Conservation (phyloP, 2,888 invertebrate genomes). For the Pardosa pseudoannulata region DNA sequence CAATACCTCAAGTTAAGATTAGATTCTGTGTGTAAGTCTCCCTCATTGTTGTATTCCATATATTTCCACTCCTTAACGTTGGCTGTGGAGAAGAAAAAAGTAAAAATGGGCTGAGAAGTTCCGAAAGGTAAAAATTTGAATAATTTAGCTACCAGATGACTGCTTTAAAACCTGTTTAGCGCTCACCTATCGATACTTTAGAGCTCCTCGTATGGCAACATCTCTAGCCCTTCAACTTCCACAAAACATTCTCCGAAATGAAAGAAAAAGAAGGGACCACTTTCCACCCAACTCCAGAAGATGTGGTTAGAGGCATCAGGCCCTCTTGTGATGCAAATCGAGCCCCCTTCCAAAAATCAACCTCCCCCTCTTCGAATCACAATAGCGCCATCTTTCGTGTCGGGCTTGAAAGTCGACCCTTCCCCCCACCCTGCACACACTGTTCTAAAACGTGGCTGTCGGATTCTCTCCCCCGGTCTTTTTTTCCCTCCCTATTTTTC, state of each 20-base stretch:
- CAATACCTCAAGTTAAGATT: no score
- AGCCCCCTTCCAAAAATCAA: conserved; percentile 37
- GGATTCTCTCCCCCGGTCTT: background rate
- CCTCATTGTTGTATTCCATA: no score
- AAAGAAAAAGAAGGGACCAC: background rate
- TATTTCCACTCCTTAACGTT: no score
- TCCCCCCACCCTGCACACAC: background rate
- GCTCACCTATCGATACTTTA: background rate
- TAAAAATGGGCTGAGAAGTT: no score
- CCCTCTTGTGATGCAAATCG: conserved; percentile 65
- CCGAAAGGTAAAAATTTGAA: conserved; percentile 6
- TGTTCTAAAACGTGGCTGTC: background rate
- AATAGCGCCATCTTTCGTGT: conserved; percentile 57
- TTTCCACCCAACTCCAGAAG: conserved; percentile 5
- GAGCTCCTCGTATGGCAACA: background rate
- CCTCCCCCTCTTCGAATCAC: conserved; percentile 35
- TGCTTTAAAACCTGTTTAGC: background rate
- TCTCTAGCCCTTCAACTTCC: background rate
- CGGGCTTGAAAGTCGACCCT: conserved; percentile 8
- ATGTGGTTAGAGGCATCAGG: conserved; percentile 27
- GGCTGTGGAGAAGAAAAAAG: no score
- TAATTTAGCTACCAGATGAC: background rate
- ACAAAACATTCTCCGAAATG: background rate
- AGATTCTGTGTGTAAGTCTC: no score
- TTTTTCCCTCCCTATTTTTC: background rate